phyloP scores from a whole-genome alignment of 1,140 invertebrate species.

The Heliconius hermathena region DNA sequence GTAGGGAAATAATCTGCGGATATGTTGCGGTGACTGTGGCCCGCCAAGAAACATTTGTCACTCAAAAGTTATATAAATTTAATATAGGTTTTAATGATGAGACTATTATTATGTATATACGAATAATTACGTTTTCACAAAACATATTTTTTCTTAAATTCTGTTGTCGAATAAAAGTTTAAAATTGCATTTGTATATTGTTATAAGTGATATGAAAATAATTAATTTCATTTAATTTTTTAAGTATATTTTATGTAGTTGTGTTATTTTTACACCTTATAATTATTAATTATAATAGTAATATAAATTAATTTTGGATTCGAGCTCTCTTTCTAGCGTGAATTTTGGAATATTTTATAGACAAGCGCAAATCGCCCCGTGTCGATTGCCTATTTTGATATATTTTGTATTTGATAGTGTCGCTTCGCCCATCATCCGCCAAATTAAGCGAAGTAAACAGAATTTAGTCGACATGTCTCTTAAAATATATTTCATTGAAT shows the following conservation, averaged over 20 bases:
- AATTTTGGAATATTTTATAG: slow-evolving; percentile 41
- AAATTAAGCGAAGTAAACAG: background rate
- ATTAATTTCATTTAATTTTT: slow-evolving; percentile 62
- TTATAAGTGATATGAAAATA: slow-evolving; percentile 58
- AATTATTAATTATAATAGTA: slow-evolving; percentile 57
- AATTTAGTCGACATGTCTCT: background rate
- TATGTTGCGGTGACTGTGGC: background rate
- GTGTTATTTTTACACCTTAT: slow-evolving; percentile 51
- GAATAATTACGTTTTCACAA: slow-evolving; percentile 59
- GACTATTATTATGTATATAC: slow-evolving; percentile 73
- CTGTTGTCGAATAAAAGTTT: slow-evolving; percentile 61
- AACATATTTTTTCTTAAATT: slow-evolving; percentile 51
- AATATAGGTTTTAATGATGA: slow-evolving; percentile 40
- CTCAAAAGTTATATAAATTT: slow-evolving; percentile 36
- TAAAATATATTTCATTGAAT: slow-evolving; percentile 10
- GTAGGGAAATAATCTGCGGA: background rate
- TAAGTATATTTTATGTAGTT: slow-evolving; percentile 53
- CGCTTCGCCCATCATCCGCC: background rate
- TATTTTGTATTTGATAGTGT: background rate
- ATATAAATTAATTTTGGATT: slow-evolving; percentile 70
- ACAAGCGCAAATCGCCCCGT: background rate
- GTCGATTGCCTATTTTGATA: background rate
- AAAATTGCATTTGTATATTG: slow-evolving; percentile 68
- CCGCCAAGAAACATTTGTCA: background rate
- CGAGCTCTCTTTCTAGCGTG: slow-evolving; percentile 65